These are phyloP conservation scores for Ridgeia piscesae DNA, from an alignment of 1,140 invertebrate species.

Conservation along the genomic window DNA sequence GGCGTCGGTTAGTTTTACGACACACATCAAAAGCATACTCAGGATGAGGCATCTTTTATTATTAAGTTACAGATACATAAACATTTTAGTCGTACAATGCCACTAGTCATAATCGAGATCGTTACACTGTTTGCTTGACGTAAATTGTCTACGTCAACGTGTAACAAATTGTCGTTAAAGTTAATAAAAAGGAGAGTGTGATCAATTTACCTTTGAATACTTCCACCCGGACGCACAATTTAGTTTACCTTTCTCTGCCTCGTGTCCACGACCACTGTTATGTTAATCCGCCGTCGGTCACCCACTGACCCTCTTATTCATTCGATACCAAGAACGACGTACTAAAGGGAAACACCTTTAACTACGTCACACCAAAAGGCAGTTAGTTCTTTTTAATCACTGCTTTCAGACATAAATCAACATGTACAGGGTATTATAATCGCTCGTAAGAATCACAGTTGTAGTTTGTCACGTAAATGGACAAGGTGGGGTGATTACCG, in stretches of 20 bases:
- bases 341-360: not conserved
- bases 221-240: not conserved
- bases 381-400: not conserved
- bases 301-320: not conserved
- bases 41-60: not conserved
- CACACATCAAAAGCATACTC: not conserved
- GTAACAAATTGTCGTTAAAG: not conserved
- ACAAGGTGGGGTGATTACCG: not conserved
- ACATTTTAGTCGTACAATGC: not conserved
- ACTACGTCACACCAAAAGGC: not conserved
- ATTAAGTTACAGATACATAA: not conserved
- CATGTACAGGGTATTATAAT: not conserved
- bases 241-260: not conserved
- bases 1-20: not conserved
- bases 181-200: not conserved
- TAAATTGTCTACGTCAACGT: not conserved
- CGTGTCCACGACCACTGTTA: not conserved
- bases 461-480: not conserved
- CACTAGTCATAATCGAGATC: not conserved
- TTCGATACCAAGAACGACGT: not conserved
- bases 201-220: not conserved
- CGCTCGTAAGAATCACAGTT: not conserved
- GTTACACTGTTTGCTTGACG: not conserved
- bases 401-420: not conserved
- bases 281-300: not conserved